Conservation (phyloP, 2,797 vertebrate species). For the Pseudotriccus pelzelni region DNA sequence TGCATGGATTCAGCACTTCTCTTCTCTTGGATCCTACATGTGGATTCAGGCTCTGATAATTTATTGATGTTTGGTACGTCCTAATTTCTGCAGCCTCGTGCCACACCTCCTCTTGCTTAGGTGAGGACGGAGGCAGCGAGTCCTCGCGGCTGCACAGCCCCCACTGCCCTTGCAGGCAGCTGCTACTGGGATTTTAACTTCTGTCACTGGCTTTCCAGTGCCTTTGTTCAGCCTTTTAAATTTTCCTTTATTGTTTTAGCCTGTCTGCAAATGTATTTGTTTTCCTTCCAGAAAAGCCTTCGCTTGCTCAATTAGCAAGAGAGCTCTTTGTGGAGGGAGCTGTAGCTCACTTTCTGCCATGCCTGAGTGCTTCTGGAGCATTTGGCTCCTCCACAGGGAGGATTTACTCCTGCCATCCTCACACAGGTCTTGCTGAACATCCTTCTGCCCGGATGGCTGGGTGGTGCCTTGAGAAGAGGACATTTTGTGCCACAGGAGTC, state of each 20-base stretch:
- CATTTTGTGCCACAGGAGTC: not conserved
- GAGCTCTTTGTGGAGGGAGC: not conserved
- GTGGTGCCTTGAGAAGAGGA: not conserved
- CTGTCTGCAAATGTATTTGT: slow-evolving; percentile 17
- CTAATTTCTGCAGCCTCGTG: not conserved
- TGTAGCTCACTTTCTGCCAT: not conserved
- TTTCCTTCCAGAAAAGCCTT: slow-evolving; percentile 27
- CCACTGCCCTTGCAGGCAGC: not conserved
- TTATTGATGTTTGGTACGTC: not conserved
- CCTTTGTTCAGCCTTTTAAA: slow-evolving; percentile 22
- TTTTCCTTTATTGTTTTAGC: slow-evolving; percentile 20
- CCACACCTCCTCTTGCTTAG: not conserved
- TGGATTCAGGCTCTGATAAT: not conserved
- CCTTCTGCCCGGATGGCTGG: not conserved
- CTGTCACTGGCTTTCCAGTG: not conserved
- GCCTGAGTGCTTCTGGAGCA: not conserved
- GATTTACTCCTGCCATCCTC: not conserved
- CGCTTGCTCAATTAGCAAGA: not conserved
- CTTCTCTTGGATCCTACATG: not conserved
- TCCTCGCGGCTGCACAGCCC: not conserved
- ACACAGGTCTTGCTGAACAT: not conserved
- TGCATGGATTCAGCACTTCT: not conserved
- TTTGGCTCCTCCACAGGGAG: not conserved
- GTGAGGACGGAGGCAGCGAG: not conserved
- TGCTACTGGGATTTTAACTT: not conserved